Percentiles rank a stretch among this genome's conserved stretches.
phyloP scores from a whole-genome alignment of 2,113 vertebrate species.

The Corythornis vintsioides region DNA sequence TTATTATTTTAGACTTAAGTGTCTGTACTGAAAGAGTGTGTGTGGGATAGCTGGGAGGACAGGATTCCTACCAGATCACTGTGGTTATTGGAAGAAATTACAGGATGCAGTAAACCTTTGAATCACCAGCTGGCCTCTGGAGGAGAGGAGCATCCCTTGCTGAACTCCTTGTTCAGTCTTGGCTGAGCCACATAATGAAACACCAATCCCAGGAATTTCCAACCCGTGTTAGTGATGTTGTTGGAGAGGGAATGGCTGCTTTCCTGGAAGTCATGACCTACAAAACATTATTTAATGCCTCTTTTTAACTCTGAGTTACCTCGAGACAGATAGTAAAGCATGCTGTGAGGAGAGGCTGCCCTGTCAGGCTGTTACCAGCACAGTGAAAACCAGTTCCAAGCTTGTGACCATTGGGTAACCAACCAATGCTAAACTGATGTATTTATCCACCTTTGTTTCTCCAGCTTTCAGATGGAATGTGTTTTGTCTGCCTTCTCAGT shows the following conservation, averaged over 20 bases:
- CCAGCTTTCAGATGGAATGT: neutral
- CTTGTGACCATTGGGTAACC: neutral
- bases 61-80: neutral
- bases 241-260: neutral
- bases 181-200: neutral
- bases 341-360: neutral
- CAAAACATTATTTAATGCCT: neutral
- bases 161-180: neutral
- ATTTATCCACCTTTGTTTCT: neutral
- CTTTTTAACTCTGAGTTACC: neutral
- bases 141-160: neutral
- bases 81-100: neutral
- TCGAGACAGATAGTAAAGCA: neutral
- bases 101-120: neutral
- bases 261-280: neutral
- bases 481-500: neutral
- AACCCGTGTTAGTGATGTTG: fast-evolving
- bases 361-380: neutral
- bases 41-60: neutral
- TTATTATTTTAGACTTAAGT: neutral
- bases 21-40: neutral
- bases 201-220: neutral
- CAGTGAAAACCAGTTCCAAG: neutral
- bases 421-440: neutral
- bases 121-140: neutral